A percentile compares a stretch with the other conserved stretches of the same genome.
Conservation (phyloP, 2,113 vertebrate genomes). For the Tyrannus savana region DNA sequence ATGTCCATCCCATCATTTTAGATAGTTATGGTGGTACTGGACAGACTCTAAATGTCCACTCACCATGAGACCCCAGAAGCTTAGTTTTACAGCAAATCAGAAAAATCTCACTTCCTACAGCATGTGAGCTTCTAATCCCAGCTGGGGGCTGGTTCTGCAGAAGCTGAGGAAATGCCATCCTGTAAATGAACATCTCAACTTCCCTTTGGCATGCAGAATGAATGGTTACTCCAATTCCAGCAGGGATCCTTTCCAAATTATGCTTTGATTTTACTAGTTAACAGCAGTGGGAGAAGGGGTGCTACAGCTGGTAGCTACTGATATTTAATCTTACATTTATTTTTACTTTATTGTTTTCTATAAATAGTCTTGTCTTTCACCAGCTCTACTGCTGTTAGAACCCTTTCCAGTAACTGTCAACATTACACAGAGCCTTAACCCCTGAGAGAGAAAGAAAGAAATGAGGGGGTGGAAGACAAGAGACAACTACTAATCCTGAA, state of each 20-base stretch:
- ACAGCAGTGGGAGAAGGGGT: background rate
- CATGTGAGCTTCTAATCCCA: background rate
- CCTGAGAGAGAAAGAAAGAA: background rate
- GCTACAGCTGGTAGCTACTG: background rate
- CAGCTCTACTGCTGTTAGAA: background rate
- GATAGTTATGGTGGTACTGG: background rate
- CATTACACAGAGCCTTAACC: background rate
- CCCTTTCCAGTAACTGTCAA: background rate
- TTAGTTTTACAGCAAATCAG: background rate
- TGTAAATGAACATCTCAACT: background rate
- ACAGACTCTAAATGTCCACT: background rate
- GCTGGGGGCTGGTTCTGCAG: background rate
- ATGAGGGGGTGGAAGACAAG: background rate
- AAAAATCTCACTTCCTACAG: background rate
- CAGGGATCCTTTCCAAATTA: background rate
- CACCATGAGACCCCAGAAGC: background rate
- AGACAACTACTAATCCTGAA: background rate
- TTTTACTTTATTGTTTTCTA: slow-evolving; percentile 22
- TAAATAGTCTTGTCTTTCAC: slow-evolving; percentile 13
- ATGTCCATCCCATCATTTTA: background rate
- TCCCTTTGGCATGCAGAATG: background rate
- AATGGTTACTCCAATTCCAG: background rate
- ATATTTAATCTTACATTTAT: slow-evolving; percentile 28
- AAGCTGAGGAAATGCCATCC: background rate
- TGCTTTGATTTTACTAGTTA: slow-evolving; percentile 4